Percentiles rank a stretch among this genome's conserved stretches.
Evolutionary conservation across 2,888 invertebrate species (phyloP).

Genomic region (Palloptera scutellata): DNA sequence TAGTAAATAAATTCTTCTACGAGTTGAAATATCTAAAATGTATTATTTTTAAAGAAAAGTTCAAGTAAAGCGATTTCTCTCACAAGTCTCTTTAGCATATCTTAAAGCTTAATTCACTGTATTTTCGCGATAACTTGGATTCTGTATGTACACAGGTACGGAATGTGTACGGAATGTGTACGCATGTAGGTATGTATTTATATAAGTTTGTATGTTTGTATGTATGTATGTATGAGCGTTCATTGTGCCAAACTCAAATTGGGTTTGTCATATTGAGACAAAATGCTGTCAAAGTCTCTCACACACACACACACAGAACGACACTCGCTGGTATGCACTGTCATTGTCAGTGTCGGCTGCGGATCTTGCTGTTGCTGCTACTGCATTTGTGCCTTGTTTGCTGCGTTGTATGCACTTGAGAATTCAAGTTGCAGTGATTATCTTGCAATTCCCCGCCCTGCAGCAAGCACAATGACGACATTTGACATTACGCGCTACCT

Average conservation of each 20-base stretch:
- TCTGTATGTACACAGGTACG: neutral
- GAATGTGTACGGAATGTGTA: neutral
- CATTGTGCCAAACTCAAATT: neutral
- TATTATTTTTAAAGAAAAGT: no score
- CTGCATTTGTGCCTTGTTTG: no score
- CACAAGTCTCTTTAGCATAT: no score
- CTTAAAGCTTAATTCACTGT: no score
- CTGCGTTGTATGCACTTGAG: slow-evolving; percentile 8
- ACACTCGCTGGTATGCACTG: neutral
- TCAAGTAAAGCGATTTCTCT: no score
- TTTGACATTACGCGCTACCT: neutral
- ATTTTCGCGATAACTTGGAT: no score
- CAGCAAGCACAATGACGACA: slow-evolving; percentile 1
- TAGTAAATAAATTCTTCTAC: no score
- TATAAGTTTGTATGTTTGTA: neutral
- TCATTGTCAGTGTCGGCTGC: neutral
- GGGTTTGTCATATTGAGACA: no score
- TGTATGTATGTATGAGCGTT: neutral
- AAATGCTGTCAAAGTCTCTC: no score
- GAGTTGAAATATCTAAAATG: no score
- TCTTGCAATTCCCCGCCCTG: slow-evolving; percentile 14
- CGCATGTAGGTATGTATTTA: neutral
- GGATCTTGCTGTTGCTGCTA: neutral
- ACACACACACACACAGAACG: no score
- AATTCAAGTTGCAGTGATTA: slow-evolving; percentile 9